Conservation (phyloP, 2,888 invertebrate species). For the Phortica magna region DNA sequence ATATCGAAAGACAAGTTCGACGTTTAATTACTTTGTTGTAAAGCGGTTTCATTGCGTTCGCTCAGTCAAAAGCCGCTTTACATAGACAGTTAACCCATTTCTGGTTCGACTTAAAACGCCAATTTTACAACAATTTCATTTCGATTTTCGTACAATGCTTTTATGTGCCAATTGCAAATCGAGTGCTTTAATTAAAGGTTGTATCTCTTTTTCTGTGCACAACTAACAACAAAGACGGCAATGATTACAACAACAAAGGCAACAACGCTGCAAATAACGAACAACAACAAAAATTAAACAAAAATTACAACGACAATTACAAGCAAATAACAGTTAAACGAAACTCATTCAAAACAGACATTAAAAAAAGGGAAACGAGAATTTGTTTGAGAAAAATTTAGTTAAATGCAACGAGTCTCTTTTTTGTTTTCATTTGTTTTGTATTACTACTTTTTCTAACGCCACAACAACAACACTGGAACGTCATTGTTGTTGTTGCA, state of each 20-base stretch:
- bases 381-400: slow-evolving; percentile 6
- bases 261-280: slow-evolving; percentile 12
- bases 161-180: background rate
- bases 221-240: slow-evolving; percentile 35
- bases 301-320: slow-evolving; percentile 14
- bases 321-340: background rate
- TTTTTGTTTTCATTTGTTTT: slow-evolving; percentile 14
- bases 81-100: background rate
- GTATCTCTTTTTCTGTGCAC: background rate
- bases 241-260: slow-evolving; percentile 37
- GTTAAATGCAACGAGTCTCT: slow-evolving; percentile 2
- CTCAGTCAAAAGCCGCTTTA: background rate
- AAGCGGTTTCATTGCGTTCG: slow-evolving; percentile 14
- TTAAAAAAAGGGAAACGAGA: background rate
- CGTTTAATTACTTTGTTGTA: slow-evolving; percentile 69
- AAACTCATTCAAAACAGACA: background rate
- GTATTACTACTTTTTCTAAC: background rate
- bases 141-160: too few relatives aligned
- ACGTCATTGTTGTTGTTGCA: slow-evolving; percentile 39
- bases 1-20: slow-evolving; percentile 65
- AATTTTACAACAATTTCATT: too few relatives aligned
- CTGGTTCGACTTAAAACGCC: too few relatives aligned
- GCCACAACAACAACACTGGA: background rate
- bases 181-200: background rate
- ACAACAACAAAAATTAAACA: slow-evolving; percentile 30